Percentiles rank a stretch among this genome's conserved stretches.
phyloP scores from a whole-genome alignment of 1,140 invertebrate genomes.

The Stenopsyche tienmushanensis region DNA sequence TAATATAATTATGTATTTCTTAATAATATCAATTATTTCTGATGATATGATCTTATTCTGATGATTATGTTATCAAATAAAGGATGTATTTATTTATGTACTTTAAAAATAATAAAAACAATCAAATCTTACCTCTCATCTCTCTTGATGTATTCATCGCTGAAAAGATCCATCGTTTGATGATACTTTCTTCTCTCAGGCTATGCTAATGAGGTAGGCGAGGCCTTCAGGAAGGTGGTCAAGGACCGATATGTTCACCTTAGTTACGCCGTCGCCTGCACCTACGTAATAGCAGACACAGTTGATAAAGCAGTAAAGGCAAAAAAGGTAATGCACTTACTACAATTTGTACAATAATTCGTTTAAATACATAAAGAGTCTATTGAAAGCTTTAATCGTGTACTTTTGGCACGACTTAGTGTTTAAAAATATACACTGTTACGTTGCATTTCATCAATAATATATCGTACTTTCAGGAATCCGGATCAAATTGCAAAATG shows the following conservation, averaged over 20 bases:
- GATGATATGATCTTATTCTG: too few relatives aligned
- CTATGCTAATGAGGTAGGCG: slow-evolving; percentile 94
- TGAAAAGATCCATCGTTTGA: slow-evolving; percentile 49
- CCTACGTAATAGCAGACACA: slow-evolving; percentile 88
- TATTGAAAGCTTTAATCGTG: not conserved
- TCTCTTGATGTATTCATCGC: slow-evolving; percentile 48
- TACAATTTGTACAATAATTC: slow-evolving; percentile 1
- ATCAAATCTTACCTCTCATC: slow-evolving; percentile 47
- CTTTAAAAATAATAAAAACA: not conserved
- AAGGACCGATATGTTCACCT: slow-evolving; percentile 70
- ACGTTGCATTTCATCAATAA: too few relatives aligned
- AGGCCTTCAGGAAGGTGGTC: slow-evolving; percentile 83
- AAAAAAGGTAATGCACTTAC: slow-evolving; percentile 59
- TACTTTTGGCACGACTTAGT: too few relatives aligned
- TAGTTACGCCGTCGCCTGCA: slow-evolving; percentile 79
- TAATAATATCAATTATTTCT: too few relatives aligned
- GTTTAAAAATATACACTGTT: too few relatives aligned
- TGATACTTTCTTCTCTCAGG: slow-evolving; percentile 61
- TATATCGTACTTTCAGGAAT: slow-evolving; percentile 23
- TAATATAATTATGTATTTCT: too few relatives aligned
- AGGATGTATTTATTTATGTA: too few relatives aligned
- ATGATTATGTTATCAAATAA: too few relatives aligned
- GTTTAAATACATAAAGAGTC: not conserved
- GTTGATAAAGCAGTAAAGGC: slow-evolving; percentile 74
- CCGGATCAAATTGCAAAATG: slow-evolving; percentile 51